Base-by-base conservation (phyloP, 30 jellyfish, hydroid and myxozoan genomes). In the Aurelia sp. region DNA sequence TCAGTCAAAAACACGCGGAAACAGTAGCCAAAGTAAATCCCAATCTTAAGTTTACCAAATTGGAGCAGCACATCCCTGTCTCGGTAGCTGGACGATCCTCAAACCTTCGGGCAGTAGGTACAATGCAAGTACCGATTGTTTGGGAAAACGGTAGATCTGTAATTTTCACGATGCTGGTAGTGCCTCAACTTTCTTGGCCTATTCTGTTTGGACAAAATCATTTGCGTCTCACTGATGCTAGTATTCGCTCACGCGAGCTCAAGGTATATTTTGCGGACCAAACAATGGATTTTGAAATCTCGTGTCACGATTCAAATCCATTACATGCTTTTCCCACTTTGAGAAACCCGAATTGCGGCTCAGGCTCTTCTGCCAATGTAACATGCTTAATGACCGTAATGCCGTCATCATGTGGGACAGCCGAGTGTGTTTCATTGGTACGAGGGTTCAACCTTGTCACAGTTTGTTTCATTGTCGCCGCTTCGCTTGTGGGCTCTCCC, bases 61-160 rank as follows among this genome's bases (percentile, higher is more conserved):
- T 80, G 30, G 90, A 63, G 65, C 91, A 81, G 83, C 91, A 50
- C 53, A 44, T 81, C 91, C 74, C 91, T 62, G 91, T 64, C 60
- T 81, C 74, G 65, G 91, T 81, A 17, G 91, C 84, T 11, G 81
- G 91, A 19, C 84, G 63, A 18, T 18, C 74, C 67, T 47, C 91
- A 21, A 22, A 24, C 82, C 82, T 81, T 7, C 57, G 63, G 76
- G 82, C 84, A 47, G 91, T 81, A 19, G 91, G 91, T 44, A 81
- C 75, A 15, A 48, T 81, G 74, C 84, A 66, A 66, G 91, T 66
- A 16, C 63, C 84, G 22, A 47, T 81, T 9, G 72, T 66, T 19
- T 81, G 91, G 91, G 84, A 81, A 66, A 81, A 81, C 50, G 91
- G 91, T 35, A 22, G 76, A n/a, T 52, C 74, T 15, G 21, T 78